Base-by-base conservation (phyloP, 2,888 invertebrate species). In the Clunio marinus region DNA sequence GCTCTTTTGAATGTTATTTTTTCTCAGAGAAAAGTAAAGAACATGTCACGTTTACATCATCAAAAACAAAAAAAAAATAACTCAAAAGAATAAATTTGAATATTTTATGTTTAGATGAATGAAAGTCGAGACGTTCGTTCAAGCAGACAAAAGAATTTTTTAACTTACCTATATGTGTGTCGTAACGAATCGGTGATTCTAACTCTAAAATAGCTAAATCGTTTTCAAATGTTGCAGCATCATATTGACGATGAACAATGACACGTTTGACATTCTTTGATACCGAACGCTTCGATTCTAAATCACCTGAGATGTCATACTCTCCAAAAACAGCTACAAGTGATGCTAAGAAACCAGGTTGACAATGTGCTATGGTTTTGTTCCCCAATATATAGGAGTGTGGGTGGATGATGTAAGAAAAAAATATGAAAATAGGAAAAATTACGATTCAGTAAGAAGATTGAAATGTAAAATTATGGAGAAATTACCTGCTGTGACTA, bases 281-380 rank as follows among this genome's bases (percentile, higher is more conserved):
- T 0, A 91, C 80, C 0, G 93, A 87, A 58, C 88, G 83, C 72
- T 86, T 85, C 1, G 86, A 84, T 74, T 94, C 93, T 72, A 88
- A 80, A 75, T 92, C 91, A 0, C 91, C 90, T 0, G 91, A 91
- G 72, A 95, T 89, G 76, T 95, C 94, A 75, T 88, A 91, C 76
- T 95, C 94, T 0, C 95, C 95, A 74, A 95, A 88, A 2, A 95
- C 93, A 0, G 93, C 93, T 10, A 95, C 90, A 70, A 95, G 79
- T 0, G 93, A 92, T 0, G 94, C 94, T 69, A 95, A 81, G 80
- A 95, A 94, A 45, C 94, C 93, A 51, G 95, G 94, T 76, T 95
- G 94, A 80, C 95, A 96, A 83, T 96, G 95, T 0, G 95, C 95
- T 0, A 95, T 95, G 35, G 5, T 32, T 13, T 8, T 32, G 35